Base-by-base conservation (phyloP, 2,888 invertebrate species). In the Disparrhopalites patrizii region DNA sequence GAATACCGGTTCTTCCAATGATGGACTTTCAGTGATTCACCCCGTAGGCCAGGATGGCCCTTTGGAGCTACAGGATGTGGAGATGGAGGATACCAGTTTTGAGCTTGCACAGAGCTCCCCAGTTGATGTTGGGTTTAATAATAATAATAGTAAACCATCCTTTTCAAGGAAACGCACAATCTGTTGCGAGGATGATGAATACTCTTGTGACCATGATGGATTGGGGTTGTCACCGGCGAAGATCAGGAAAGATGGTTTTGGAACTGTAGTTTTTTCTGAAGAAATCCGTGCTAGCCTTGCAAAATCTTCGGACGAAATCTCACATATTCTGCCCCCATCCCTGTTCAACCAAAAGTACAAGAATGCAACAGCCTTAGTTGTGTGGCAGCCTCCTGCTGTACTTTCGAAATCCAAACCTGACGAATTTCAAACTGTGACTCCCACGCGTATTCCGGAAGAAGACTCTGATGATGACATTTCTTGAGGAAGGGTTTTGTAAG, bases 231-330 rank as follows among this genome's bases (percentile, higher is more conserved):
- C n/a, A 50, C 18, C 52, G 15, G 15, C 20, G 28, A 20, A 50
- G 31, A 25, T 33, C 23, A 50, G 23, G 25, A 40, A 56, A 38
- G 25, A 33, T 2, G n/a, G 20, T 30, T 31, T 55, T 56, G 47
- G 62, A 52, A 68, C 70, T 70, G 62, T 72, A 30, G 50, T 68
- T 60, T 65, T 72, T 61, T 68, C 68, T 55, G 57, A 70, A 62
- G 72, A 68, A 61, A 52, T 72, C 25, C 66, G 58, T 67, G 66
- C 56, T 51, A 56, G 67, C 40, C 64, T 70, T 31, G 36, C 52
- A 66, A 66, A 18, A 69, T 56, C 28, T 62, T 70, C 31, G 67
- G 68, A 58, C 65, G 47, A 56, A 20, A 56, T 43, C 43, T 63
- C 63, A 30, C 13, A 18, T 8, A 10, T 43, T 13, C 52, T 67